Evolutionary conservation across 2,113 vertebrate genomes (phyloP), one percentile per base, ranked within the genome.

Genomic region (Strix aluco): DNA sequence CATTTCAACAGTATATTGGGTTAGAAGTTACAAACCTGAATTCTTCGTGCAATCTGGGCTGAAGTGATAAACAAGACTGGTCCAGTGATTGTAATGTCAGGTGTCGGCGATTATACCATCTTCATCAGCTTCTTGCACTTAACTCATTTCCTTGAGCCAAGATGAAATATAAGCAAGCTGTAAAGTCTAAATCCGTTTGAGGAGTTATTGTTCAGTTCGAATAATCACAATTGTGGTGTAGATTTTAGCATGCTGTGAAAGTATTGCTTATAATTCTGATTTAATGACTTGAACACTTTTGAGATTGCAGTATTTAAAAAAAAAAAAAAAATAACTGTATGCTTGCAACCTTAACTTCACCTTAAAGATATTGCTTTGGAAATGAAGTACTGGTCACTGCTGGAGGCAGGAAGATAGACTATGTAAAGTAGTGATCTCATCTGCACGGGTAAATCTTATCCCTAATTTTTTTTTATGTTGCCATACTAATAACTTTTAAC

Each of bases 381-480:
- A 70, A 70, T 80, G 86, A 82, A 85, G 83, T 5, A 2, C 46
- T 80, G 66, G 90, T 69, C 85, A 17, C 58, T 66, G 92, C 71
- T 95, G 81, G 84, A 91, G 87, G 91, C 92, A 95, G 91, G 84
- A 91, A 70, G 91, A 85, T 54, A 71, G 79, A 73, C 52, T 89
- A 5, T 75, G 75, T 44, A 51, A 73, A 92, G 84, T 2, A 86
- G 77, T 96, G 95, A 97, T 96, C 94, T 97, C 96, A 97, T 97
- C 95, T 85, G 81, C 90, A 30, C 95, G 92, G 95, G 40, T 94
- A 92, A 89, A 95, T 96, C 94, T 92, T 92, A 13, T 0, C 13
- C 62, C 38, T 82, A 18, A 38, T 57, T 65, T 79, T 72, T 72
- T 81, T 89, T 92, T 19, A 11, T 63, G 42, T 67, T 91, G 66